Conservation (phyloP, 64 coral and sea anemone species). For the Astreopora myriophthalma region DNA sequence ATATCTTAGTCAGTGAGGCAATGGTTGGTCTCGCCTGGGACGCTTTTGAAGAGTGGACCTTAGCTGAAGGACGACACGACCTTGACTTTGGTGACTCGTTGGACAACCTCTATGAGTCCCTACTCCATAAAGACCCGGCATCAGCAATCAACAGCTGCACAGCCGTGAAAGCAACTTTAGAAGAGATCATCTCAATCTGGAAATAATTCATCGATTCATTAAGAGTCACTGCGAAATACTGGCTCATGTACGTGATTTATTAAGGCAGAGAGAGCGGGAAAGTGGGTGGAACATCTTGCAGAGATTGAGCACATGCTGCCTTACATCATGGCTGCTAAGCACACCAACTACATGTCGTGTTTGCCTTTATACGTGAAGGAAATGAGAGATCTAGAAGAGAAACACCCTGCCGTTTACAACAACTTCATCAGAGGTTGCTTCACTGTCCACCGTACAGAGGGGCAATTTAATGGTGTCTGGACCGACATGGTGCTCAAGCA, state of each 20-base stretch:
- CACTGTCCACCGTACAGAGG: not conserved
- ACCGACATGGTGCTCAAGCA: constrained; percentile 66
- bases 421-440: constrained; percentile 33
- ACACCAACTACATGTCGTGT: constrained; percentile 58
- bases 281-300: constrained; percentile 53
- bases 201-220: constrained; percentile 14
- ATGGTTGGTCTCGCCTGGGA: constrained; percentile 32
- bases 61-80: not conserved
- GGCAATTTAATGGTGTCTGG: constrained; percentile 1
- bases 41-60: constrained; percentile 33
- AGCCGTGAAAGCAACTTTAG: not conserved
- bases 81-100: constrained; percentile 19
- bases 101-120: not conserved
- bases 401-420: not conserved
- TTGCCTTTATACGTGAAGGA: constrained; percentile 36
- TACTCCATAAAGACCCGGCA: constrained; percentile 5
- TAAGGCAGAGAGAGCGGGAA: constrained; percentile 45
- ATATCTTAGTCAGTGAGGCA: constrained; percentile 24
- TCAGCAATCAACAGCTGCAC: not conserved
- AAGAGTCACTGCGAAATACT: constrained; percentile 24
- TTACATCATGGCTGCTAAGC: constrained; percentile 49
- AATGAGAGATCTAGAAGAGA: constrained; percentile 35
- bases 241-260: constrained; percentile 68
- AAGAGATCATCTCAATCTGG: constrained; percentile 30
- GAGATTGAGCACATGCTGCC: constrained; percentile 58